Base-by-base conservation (phyloP, 1,140 invertebrate species). In the Colletes latitarsis region DNA sequence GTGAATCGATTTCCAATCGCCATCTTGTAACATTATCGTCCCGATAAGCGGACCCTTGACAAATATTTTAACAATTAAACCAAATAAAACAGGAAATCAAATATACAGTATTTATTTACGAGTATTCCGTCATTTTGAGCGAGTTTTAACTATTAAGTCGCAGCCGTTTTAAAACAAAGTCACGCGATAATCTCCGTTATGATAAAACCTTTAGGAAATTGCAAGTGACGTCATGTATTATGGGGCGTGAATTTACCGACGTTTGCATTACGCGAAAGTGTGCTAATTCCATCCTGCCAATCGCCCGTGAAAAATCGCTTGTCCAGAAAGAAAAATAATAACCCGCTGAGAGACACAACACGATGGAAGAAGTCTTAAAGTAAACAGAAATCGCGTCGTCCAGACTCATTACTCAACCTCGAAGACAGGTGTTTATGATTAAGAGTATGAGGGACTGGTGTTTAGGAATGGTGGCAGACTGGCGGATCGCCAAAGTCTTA, bases 351-450 rank as follows among this genome's bases (percentile, higher is more conserved):
- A 58, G 52, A 14, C 41, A 43, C 14, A 21, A 67, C 30, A 68
- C 68, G 57, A 9, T 8, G 63, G 12, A 71, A 64, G 74, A 55
- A 55, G 43, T n/a, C 14, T 14, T 9, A 46, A 57, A 70, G 41
- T 74, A 75, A 82, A 79, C 41, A 64, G 63, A 67, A 81, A 69
- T 88, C 71, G 64, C 81, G 80, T 78, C 60, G 75, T 81, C 82
- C 72, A 85, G 81, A 85, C 85, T 82, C 83, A 86, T 89, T 85
- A 87, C 77, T 89, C 84, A 89, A 53, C 57, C 53, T 55, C 63
- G 21, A 58, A 58, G 77, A 72, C 89, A 88, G 89, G 89, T 90
- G 85, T 77, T 85, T 83, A 79, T 76, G 88, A 89, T 89, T 89
- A 88, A 88, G 71, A 76, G 77, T 82, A 87, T 89, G 84, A 82